Conservation (phyloP, 2,113 vertebrate genomes). For the Mystacornis crossleyi region DNA sequence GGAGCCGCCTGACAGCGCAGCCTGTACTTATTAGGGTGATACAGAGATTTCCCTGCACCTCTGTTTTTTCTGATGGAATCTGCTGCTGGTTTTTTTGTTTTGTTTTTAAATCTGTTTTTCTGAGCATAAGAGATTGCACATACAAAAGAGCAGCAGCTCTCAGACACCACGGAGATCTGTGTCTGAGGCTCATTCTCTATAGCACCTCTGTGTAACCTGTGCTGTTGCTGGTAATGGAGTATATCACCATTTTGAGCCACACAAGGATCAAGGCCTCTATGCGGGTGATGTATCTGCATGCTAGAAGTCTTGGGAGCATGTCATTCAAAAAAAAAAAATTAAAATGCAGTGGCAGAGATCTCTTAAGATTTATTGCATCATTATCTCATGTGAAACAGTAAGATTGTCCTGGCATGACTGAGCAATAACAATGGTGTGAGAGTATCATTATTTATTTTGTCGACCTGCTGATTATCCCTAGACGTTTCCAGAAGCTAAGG, state of each 20-base stretch:
- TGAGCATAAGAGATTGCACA: rapidly evolving
- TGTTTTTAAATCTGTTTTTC: background rate
- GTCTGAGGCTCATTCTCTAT: background rate
- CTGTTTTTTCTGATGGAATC: background rate
- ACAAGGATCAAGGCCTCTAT: background rate
- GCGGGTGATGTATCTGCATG: background rate
- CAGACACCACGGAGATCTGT: background rate
- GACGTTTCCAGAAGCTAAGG: background rate
- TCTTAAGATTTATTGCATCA: conserved; percentile 25
- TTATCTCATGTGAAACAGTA: conserved; percentile 11
- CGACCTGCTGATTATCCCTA: background rate
- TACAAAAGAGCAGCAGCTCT: background rate
- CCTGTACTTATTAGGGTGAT: background rate
- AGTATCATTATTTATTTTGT: conserved; percentile 15
- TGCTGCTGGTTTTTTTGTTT: background rate
- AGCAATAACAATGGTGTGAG: conserved; percentile 8
- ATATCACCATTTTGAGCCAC: background rate
- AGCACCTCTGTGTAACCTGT: background rate
- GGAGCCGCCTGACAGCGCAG: rapidly evolving
- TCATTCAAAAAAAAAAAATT: background rate
- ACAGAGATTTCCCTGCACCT: rapidly evolving
- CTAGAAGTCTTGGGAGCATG: background rate
- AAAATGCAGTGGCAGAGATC: background rate
- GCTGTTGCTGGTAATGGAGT: background rate
- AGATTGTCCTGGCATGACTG: background rate